Base-by-base conservation (phyloP, 2,888 invertebrate genomes). In the Apomyelois bistriatella region DNA sequence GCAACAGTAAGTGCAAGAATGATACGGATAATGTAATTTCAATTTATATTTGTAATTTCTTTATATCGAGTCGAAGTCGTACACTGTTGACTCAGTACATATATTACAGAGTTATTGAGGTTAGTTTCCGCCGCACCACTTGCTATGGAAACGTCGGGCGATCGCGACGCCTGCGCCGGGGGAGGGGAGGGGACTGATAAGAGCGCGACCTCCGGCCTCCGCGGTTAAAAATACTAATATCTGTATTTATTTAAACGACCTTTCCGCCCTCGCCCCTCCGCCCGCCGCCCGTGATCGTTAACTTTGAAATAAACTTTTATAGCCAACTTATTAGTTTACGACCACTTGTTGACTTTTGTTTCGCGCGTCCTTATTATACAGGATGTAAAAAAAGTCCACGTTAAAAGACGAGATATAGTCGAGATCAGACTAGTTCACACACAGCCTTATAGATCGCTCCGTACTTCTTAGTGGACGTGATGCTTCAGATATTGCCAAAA, bases 171-270 rank as follows among this genome's bases (percentile, higher is more conserved):
- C 38, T n/a, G 49, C 30, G 54, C 53, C 53, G 53, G 58, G 52
- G 60, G 52, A 47, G 59, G 56, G 54, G 54, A 40, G 51, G 48
- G 56, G 12, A 56, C 75, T 72, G 80, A 79, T 80, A 80, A 76
- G 72, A 66, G 55, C 57, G 68, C 76, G 68, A 70, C 77, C 70
- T 69, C 58, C 72, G 79, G 73, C 76, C 77, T 68, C 66, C 65
- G 68, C 68, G 69, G 70, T 74, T 73, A 73, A 76, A 73, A 76
- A 70, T 75, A 76, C 71, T 70, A 72, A 72, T 77, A 74, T 72
- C 73, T 70, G 65, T 79, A 75, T 77, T 76, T 76, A 69, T 76
- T 76, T 68, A 64, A 74, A 62, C 58, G 66, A 62, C 62, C 57
- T 62, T 59, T 53, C 56, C 58, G 52, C 53, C 38, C 55, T 35